phyloP scores from a whole-genome alignment of 2,888 invertebrate genomes.

The Troides helena region DNA sequence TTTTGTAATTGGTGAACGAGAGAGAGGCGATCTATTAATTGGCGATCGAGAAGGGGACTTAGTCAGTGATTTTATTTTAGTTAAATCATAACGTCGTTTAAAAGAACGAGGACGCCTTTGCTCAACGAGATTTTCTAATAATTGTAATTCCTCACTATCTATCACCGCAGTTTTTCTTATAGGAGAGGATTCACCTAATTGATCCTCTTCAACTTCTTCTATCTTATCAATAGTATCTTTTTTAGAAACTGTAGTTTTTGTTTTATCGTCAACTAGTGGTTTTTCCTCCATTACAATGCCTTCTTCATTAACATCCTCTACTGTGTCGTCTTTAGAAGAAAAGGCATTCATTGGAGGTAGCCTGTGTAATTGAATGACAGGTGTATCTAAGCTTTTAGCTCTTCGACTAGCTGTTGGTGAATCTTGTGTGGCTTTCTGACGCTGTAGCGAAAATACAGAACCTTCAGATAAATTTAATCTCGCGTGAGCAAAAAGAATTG shows the following conservation, averaged over 20 bases:
- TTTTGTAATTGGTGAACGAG: conserved; percentile 74
- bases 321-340: conserved; percentile 93
- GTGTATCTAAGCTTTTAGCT: conserved; percentile 91
- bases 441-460: conserved; percentile 87
- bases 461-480: conserved; percentile 91
- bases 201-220: conserved; percentile 80
- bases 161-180: conserved; percentile 73
- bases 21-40: conserved; percentile 68
- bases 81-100: conserved; percentile 70
- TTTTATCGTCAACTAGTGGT: conserved; percentile 69
- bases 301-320: conserved; percentile 87
- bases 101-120: conserved; percentile 75
- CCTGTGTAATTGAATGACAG: conserved; percentile 88
- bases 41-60: conserved; percentile 73
- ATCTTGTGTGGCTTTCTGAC: conserved; percentile 86
- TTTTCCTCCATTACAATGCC: conserved; percentile 82
- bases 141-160: conserved; percentile 79
- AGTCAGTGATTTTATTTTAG: conserved; percentile 62
- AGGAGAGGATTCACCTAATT: conserved; percentile 52
- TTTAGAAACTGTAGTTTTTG: conserved; percentile 43
- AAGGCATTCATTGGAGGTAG: conserved; percentile 91
- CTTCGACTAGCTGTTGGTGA: conserved; percentile 88
- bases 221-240: conserved; percentile 68
- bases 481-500: conserved; percentile 89
- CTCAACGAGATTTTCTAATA: conserved; percentile 78